Conservation (phyloP, 2,113 vertebrate genomes). For the Equus quagga region DNA sequence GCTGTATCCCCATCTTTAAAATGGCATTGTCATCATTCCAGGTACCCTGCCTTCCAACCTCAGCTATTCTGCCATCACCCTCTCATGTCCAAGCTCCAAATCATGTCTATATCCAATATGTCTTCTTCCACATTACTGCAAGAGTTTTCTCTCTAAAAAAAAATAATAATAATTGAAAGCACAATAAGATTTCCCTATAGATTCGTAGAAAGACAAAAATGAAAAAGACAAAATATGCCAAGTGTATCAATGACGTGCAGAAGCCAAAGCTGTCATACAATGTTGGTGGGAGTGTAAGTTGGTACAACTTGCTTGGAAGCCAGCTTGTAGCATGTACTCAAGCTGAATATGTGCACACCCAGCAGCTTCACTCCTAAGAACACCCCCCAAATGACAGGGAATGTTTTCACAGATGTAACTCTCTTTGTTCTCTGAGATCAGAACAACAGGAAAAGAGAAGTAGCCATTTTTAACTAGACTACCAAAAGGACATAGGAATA, state of each 20-base stretch:
- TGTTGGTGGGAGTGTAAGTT: not conserved
- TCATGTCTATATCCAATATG: not conserved
- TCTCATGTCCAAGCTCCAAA: not conserved
- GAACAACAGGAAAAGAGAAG: not conserved
- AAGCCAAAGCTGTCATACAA: not conserved
- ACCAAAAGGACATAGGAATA: conserved; percentile 17
- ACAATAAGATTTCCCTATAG: not conserved
- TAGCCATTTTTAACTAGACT: not conserved
- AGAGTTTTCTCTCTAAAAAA: not conserved
- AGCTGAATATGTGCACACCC: not conserved
- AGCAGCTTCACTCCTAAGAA: not conserved
- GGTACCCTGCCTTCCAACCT: not conserved
- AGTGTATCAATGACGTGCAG: not conserved
- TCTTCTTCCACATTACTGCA: not conserved
- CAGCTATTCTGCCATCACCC: not conserved
- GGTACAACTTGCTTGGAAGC: not conserved
- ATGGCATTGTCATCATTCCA: not conserved
- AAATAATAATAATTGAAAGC: conserved; percentile 42
- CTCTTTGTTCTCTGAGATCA: conserved; percentile 32
- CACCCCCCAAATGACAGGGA: not conserved
- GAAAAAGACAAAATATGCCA: not conserved
- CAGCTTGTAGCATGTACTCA: not conserved
- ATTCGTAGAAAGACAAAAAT: not conserved
- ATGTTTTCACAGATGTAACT: conserved; percentile 3
- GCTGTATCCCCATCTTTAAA: not conserved